Evolutionary conservation across 2,113 vertebrate genomes (phyloP), one percentile per base, ranked within the genome.

Genomic region (Mesembrinibis cayennensis): DNA sequence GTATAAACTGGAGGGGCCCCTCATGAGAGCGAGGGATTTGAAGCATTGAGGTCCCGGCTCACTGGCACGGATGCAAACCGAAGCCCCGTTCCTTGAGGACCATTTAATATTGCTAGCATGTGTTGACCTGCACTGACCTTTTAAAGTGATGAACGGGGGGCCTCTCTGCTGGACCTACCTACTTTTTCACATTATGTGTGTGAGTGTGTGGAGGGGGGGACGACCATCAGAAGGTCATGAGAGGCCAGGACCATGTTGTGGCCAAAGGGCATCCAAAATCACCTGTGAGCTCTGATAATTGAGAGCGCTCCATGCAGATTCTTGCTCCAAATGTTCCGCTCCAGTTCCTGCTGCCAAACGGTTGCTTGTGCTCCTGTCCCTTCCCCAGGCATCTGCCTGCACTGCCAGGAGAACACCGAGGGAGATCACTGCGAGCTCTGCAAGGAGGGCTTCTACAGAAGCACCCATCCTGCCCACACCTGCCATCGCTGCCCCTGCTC

Each of bases 371-470:
- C 61, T 90, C 32, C 36, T 44, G 53, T 82, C 79, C 45, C 73
- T 96, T 96, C 78, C 89, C 23, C 96, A 99, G 99, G 99, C 92
- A 77, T 92, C 95, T 99, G 99, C 97, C 91, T 99, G 97, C 98
- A 98, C 93, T 99, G 99, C 96, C 98, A 98, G 93, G 98, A 97
- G 9, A 99, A 99, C 97, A 99, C 99, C 1, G 94, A 98, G 97
- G 99, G 99, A 62, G 52, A 93, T 66, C 98, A 99, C 97, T 99
- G 99, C 67, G 99, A 99, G 97, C 98, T 98, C 95, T 99, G 99
- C 96, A 98, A 97, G 96, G 98, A 98, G 17, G 98, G 97, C 32
- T 99, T 98, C 97, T 99, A 99, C 96, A 98, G 82, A 58, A 97
- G 94, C 69, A 34, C 85, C 20, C 77, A 77, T 3, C 91, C 81